Evolutionary conservation across 1,140 invertebrate genomes (phyloP).

Genomic region (Diorhabda elongata): DNA sequence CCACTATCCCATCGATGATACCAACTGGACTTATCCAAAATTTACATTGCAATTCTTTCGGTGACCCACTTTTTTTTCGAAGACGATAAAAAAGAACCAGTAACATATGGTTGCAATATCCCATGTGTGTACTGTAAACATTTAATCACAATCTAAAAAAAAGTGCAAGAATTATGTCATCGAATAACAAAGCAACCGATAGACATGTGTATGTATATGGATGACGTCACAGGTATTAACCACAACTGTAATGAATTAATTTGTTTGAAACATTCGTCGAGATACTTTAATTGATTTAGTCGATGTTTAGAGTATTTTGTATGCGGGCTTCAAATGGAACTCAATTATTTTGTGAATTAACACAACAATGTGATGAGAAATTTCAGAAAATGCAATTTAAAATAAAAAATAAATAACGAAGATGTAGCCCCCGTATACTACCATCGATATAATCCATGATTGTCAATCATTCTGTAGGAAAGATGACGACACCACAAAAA

Average conservation of each 20-base stretch:
- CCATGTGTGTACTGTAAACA: background rate
- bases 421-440: too few relatives aligned
- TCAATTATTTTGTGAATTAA: too few relatives aligned
- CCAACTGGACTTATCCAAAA: background rate
- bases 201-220: background rate
- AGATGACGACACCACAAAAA: too few relatives aligned
- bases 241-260: background rate
- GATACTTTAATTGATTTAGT: too few relatives aligned
- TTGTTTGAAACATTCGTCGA: too few relatives aligned
- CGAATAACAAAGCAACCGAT: background rate
- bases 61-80: background rate
- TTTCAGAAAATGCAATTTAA: too few relatives aligned
- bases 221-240: conserved; percentile 2
- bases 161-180: conserved; percentile 2
- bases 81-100: background rate
- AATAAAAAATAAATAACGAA: too few relatives aligned
- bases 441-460: too few relatives aligned
- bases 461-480: too few relatives aligned
- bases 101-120: background rate
- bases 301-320: too few relatives aligned
- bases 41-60: background rate
- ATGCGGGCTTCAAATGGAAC: too few relatives aligned
- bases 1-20: background rate
- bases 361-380: too few relatives aligned
- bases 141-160: background rate